Evolutionary conservation across 2,113 vertebrate species (phyloP).

Genomic region (Pleuronectes platessa): DNA sequence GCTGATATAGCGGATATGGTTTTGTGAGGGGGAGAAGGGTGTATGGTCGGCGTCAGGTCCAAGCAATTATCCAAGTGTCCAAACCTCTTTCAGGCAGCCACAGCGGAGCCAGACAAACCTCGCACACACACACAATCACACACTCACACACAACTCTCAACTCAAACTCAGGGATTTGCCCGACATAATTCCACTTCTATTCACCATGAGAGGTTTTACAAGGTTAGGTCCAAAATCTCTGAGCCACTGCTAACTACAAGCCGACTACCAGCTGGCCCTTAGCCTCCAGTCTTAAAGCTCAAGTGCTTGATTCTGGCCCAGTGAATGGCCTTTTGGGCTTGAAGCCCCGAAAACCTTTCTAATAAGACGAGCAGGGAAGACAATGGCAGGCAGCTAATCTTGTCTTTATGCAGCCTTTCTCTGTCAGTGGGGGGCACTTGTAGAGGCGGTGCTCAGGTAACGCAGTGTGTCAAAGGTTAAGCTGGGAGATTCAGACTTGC

Average conservation of each 20-base stretch:
- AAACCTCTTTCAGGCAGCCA: slow-evolving; percentile 79
- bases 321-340: slow-evolving; percentile 59
- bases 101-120: slow-evolving; percentile 73
- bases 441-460: slow-evolving; percentile 74
- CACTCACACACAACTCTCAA: slow-evolving; percentile 41
- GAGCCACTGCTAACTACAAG: slow-evolving; percentile 64
- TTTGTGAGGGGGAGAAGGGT: slow-evolving; percentile 73
- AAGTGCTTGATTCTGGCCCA: slow-evolving; percentile 62
- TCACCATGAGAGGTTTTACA: slow-evolving; percentile 72
- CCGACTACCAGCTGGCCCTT: slow-evolving; percentile 77
- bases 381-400: slow-evolving; percentile 73
- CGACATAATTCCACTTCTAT: slow-evolving; percentile 72
- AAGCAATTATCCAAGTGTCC: slow-evolving; percentile 81
- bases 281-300: slow-evolving; percentile 69
- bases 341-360: slow-evolving; percentile 50
- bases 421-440: slow-evolving; percentile 59
- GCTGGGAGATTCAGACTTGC: slow-evolving; percentile 71
- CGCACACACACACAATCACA: slow-evolving; percentile 30
- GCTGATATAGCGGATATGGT: slow-evolving; percentile 80
- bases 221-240: slow-evolving; percentile 68
- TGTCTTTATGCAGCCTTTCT: slow-evolving; percentile 72
- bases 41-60: slow-evolving; percentile 77
- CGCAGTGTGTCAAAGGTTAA: slow-evolving; percentile 78
- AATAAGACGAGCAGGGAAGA: slow-evolving; percentile 66
- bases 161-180: slow-evolving; percentile 69